These are phyloP conservation scores for Lamellibrachia luymesi DNA, from an alignment of 1,140 invertebrate species.

Conservation along the genomic window DNA sequence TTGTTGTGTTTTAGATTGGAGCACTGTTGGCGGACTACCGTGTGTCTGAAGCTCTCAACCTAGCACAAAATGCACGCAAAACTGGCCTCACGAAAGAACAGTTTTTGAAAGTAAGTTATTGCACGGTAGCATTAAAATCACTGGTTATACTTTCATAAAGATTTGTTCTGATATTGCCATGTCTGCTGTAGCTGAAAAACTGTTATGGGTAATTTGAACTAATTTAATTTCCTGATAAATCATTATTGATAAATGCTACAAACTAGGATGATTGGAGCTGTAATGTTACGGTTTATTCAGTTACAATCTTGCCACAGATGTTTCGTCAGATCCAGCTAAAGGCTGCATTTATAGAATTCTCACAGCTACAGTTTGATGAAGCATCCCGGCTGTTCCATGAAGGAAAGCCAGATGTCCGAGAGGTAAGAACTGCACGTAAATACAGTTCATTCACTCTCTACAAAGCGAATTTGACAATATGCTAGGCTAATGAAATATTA, in stretches of 20 bases:
- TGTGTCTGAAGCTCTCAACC: conserved; percentile 59
- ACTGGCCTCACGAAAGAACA: conserved; percentile 57
- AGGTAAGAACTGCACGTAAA: conserved; percentile 43
- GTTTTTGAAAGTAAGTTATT: conserved; percentile 49
- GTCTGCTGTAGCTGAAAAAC: no score
- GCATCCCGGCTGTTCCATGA: conserved; percentile 56
- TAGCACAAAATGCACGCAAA: conserved; percentile 58
- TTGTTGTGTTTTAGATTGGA: conserved; percentile 45
- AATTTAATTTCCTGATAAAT: background rate
- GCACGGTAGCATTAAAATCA: background rate
- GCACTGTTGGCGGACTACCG: conserved; percentile 57
- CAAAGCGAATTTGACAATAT: background rate
- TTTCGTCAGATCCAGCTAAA: conserved; percentile 55
- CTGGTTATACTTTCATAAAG: background rate
- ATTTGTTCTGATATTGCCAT: no score
- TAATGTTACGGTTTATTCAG: background rate
- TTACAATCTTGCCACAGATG: conserved; percentile 31
- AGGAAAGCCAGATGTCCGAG: conserved; percentile 57
- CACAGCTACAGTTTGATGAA: conserved; percentile 57
- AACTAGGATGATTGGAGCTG: background rate
- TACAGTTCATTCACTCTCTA: background rate
- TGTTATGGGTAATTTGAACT: background rate
- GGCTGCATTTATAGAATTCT: conserved; percentile 61
- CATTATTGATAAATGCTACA: background rate
- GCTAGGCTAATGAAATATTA: background rate